Evolutionary conservation across 2,888 invertebrate species (phyloP), one percentile per base, ranked within the genome.

Genomic region (Dioctria linearis): DNA sequence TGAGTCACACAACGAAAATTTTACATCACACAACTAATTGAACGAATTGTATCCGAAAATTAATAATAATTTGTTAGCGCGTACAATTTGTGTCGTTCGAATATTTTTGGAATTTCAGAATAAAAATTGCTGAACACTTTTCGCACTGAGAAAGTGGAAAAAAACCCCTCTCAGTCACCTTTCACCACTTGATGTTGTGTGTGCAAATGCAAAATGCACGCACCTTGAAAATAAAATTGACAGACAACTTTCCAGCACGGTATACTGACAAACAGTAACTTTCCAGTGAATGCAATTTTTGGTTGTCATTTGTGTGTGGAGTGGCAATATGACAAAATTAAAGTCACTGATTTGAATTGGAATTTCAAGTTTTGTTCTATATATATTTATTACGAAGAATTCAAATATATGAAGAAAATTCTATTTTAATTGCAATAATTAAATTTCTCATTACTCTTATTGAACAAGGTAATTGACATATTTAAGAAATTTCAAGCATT

Each of bases 61-160:
- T 54, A 11, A 54, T n/a, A 54, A 4, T 11, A 11, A 54, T 11
- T 2, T 51, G 37, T 4, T 49, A 49, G 49, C 25, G 25, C 69
- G 69, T 69, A 75, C 59, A 57, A 59, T 75, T 75, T 75, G 2
- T 42, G 73, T 59, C 42, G 11, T 59, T 75, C 49, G 25, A 42
- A 13, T 42, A 75, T 25, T 71, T 13, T 25, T 25, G 25, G 25
- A 75, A 11, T 6, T 75, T 75, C 11, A 40, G 37, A 54, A 43
- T 59, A 43, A 46, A 42, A 73, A 59, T 40, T 71, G 13, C 25
- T 59, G 40, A 75, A 42, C 51, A 57, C 59, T 75, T 54, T 51
- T 73, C 54, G 71, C 71, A 73, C 71, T 75, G 73, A 57, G 73
- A 75, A 75, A 59, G 73, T 59, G 37, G 37, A 59, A 57, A 75